Percentiles rank a stretch among this genome's conserved stretches.
Evolutionary conservation across 2,113 vertebrate genomes (phyloP).

Genomic region (Orientallactaga bullata): DNA sequence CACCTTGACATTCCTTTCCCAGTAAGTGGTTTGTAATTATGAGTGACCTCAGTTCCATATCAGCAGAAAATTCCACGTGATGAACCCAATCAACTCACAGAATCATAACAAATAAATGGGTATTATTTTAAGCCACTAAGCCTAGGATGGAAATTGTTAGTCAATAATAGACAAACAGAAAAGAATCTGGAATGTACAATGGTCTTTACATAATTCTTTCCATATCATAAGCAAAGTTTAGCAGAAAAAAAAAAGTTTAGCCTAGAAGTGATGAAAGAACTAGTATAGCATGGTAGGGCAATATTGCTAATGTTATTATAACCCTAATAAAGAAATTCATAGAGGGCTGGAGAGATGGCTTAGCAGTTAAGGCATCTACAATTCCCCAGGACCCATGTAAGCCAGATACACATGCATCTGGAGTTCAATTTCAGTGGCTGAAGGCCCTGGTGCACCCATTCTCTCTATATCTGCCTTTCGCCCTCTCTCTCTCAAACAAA

Average conservation of each 20-base stretch:
- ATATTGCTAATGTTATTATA: slow-evolving; percentile 54
- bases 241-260: slow-evolving; percentile 33
- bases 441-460: no score
- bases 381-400: no score
- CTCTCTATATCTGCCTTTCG: no score
- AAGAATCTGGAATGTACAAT: slow-evolving; percentile 5
- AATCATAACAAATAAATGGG: background rate
- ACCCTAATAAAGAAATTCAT: slow-evolving; percentile 39
- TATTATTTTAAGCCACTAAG: background rate
- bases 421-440: no score
- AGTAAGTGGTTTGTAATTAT: background rate
- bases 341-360: no score
- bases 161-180: background rate
- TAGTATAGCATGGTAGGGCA: background rate
- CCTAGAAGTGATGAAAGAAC: background rate
- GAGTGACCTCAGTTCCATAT: background rate
- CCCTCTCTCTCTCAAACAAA: no score
- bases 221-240: background rate
- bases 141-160: background rate
- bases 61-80: background rate
- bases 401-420: no score
- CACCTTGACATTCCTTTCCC: background rate
- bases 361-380: no score
- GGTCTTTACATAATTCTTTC: background rate
- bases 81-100: background rate